Conservation (phyloP, 2,888 invertebrate genomes). For the Cantharis rufa region DNA sequence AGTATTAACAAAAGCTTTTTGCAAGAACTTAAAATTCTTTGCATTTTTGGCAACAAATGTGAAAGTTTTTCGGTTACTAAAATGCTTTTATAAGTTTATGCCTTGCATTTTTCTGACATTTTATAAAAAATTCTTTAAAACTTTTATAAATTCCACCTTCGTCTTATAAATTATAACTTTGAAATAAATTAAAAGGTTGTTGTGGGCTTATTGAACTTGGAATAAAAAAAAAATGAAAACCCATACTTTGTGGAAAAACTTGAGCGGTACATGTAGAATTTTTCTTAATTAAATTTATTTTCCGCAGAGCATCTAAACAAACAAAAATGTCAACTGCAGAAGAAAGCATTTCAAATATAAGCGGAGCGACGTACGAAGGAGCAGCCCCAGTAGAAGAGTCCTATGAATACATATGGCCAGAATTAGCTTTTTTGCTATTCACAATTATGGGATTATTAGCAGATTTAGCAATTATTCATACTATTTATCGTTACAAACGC, state of each 20-base stretch:
- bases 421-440: slow-evolving; percentile 11
- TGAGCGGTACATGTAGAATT: not conserved
- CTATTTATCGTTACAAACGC: slow-evolving; percentile 12
- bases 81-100: not conserved
- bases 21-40: not conserved
- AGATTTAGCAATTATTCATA: slow-evolving; percentile 11
- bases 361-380: not conserved
- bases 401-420: not conserved
- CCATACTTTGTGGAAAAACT: not conserved
- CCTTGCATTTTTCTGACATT: not conserved
- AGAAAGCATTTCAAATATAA: not conserved
- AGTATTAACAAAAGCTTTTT: not conserved
- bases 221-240: not conserved
- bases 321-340: not conserved
- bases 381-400: not conserved
- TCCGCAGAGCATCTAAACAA: not conserved
- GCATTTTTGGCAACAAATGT: not conserved
- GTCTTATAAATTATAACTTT: not conserved
- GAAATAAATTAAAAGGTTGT: not conserved
- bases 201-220: not conserved
- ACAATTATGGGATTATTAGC: not conserved
- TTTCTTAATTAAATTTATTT: not conserved
- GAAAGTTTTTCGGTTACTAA: not conserved
- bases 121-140: not conserved
- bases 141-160: not conserved